Evolutionary conservation across 2,888 invertebrate species (phyloP), one percentile per base, ranked within the genome.

Genomic region (Cosmopolites sordidus): DNA sequence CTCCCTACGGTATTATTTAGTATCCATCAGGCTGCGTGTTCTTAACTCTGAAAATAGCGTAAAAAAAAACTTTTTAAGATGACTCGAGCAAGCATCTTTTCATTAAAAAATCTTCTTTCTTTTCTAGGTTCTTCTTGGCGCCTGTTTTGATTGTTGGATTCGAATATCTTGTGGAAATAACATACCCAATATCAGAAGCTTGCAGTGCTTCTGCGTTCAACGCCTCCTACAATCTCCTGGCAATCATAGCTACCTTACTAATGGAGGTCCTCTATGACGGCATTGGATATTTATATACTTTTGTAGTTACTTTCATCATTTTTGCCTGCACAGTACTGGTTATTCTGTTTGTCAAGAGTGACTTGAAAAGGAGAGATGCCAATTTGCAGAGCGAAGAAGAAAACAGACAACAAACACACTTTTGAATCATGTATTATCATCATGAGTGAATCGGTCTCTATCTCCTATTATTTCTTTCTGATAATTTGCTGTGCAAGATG

Each of bases 111-210:
- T n/a, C n/a, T n/a, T 33, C 8, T 33, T 11, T 33, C 12, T 16
- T 43, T 29, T 75, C 77, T 74, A 94, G 96, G 56, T 96, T 97
- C 76, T 97, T 95, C 76, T 92, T 95, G 90, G 94, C 94, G 15
- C 96, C 96, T 16, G 95, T 94, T 69, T 75, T 97, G 49, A 93
- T 96, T 0, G 89, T 97, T 16, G 95, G 95, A 1, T 97, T 94
- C 74, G 97, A 97, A 73, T 92, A 94, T 68, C 94, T 92, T 1
- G 92, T 95, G 0, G 97, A 97, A 76, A 78, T 96, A 18, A 96
- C 96, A 0, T 96, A 92, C 69, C 97, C 97, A 0, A 90, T 93
- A 69, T 90, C 95, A 0, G 97, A 98, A 76, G 93, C 94, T 9
- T 94, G 94, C 0, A 89, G 94, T 0, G 89, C 94, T 2, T 96